Evolutionary conservation across 2,797 vertebrate species (phyloP), one percentile per base, ranked within the genome.

Genomic region (Aselliscus stoliczkanus): DNA sequence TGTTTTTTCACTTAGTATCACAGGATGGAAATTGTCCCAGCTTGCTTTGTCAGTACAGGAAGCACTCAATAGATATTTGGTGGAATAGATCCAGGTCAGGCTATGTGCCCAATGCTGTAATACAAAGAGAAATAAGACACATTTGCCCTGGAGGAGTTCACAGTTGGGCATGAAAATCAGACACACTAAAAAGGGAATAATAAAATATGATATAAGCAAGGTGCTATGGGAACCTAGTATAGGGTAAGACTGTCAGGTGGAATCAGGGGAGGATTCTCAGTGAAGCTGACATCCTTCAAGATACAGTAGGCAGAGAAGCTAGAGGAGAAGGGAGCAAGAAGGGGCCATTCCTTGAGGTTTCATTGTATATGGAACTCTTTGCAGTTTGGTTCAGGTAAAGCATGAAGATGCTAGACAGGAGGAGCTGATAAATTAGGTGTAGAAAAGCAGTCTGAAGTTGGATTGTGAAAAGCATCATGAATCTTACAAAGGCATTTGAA

Each of bases 81-180:
- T 69, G 65, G 93, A 90, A 94, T 94, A 94, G 81, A 96, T 96
- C 72, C 52, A 96, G 86, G 81, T 75, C 91, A 92, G 31, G 56
- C 31, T 64, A 3, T 81, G 67, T 92, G 80, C 67, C 64, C 44
- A 34, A 1, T 47, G 69, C 88, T 65, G 31, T 27, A 31, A 79
- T 56, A 34, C 50, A 73, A 86, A 95, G 62, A 82, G 58, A 83
- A 90, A 80, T 76, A 91, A 95, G 77, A 52, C 56, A 72, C 65
- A 65, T 88, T 39, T 2, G 52, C 4, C 72, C 67, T 81, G 67
- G 31, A 94, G 80, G 47, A 84, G 10, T 31, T 75, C 29, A 92
- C 3, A 72, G 13, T 93, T 93, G 89, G 75, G 54, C 89, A 92
- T 62, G 77, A 89, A 94, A 87, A 73, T 64, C 65, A 58, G 39